Percentiles rank a stretch among this genome's conserved stretches.
phyloP scores from a whole-genome alignment of 1,140 invertebrate genomes.

The Ceratina australensis region DNA sequence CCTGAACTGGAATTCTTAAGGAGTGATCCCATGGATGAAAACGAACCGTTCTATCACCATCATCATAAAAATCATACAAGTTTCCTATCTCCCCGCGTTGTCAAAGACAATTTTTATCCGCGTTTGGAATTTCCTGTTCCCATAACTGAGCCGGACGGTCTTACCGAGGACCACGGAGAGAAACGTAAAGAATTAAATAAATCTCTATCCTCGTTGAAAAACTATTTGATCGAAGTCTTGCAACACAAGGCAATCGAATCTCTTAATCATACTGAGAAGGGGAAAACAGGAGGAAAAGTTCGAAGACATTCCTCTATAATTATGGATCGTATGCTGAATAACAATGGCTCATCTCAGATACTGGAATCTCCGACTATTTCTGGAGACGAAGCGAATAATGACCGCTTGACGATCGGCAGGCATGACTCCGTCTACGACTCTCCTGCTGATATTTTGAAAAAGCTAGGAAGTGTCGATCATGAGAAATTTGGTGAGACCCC shows the following conservation, averaged over 20 bases:
- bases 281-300: background rate
- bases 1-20: constrained; percentile 54
- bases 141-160: background rate
- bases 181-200: constrained; percentile 11
- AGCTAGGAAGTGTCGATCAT: background rate
- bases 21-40: background rate
- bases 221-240: constrained; percentile 14
- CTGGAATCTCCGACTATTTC: constrained; percentile 17
- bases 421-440: background rate
- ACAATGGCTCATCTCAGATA: background rate
- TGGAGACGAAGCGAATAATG: constrained; percentile 26
- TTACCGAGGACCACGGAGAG: background rate
- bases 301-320: background rate
- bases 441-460: background rate
- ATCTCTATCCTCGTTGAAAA: constrained; percentile 17
- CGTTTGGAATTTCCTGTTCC: too few relatives aligned
- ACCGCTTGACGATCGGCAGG: background rate
- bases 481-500: background rate
- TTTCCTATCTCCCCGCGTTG: too few relatives aligned
- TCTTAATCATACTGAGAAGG: background rate
- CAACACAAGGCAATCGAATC: constrained; percentile 5
- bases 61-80: too few relatives aligned
- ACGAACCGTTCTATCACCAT: background rate
- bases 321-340: background rate
- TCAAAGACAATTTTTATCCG: too few relatives aligned